Conservation (phyloP, 1,140 invertebrate species). For the Zophobas atratus region DNA sequence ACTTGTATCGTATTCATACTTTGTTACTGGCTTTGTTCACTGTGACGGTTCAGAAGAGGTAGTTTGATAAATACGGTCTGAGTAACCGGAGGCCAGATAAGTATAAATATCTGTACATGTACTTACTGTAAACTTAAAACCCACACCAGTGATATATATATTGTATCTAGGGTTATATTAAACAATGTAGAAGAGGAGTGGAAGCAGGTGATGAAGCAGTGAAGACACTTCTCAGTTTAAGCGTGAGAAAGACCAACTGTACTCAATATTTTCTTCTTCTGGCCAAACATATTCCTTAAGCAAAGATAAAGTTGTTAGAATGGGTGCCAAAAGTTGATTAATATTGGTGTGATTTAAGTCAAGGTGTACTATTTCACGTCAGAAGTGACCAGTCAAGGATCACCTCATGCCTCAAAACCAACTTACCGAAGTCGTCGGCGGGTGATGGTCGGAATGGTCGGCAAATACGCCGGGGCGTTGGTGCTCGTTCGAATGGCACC, state of each 20-base stretch:
- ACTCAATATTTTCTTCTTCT: slow-evolving; percentile 52
- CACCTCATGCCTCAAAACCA: not conserved
- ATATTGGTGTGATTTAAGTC: slow-evolving; percentile 45
- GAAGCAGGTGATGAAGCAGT: slow-evolving; percentile 45
- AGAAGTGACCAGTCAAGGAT: slow-evolving; percentile 40
- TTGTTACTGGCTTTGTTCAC: slow-evolving; percentile 13
- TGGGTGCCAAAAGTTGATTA: slow-evolving; percentile 43
- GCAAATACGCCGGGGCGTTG: slow-evolving; percentile 62
- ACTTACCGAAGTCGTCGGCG: slow-evolving; percentile 47
- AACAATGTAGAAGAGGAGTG: slow-evolving; percentile 33
- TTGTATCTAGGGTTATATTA: slow-evolving; percentile 31
- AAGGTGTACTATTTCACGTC: slow-evolving; percentile 58
- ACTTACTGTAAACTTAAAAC: slow-evolving; percentile 48
- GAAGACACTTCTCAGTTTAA: slow-evolving; percentile 56
- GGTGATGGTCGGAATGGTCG: slow-evolving; percentile 62
- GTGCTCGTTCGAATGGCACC: slow-evolving; percentile 56
- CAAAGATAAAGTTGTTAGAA: slow-evolving; percentile 55
- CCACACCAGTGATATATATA: slow-evolving; percentile 48
- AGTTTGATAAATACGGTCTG: not conserved
- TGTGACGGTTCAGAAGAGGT: slow-evolving; percentile 26
- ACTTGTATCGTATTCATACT: slow-evolving; percentile 43
- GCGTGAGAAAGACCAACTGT: slow-evolving; percentile 56
- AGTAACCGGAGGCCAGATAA: slow-evolving; percentile 28
- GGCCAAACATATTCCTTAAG: slow-evolving; percentile 59
- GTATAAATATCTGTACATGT: slow-evolving; percentile 46